Evolutionary conservation across 1,140 invertebrate genomes (phyloP), one percentile per base, ranked within the genome.

Genomic region (Drosophila sturtevanti): DNA sequence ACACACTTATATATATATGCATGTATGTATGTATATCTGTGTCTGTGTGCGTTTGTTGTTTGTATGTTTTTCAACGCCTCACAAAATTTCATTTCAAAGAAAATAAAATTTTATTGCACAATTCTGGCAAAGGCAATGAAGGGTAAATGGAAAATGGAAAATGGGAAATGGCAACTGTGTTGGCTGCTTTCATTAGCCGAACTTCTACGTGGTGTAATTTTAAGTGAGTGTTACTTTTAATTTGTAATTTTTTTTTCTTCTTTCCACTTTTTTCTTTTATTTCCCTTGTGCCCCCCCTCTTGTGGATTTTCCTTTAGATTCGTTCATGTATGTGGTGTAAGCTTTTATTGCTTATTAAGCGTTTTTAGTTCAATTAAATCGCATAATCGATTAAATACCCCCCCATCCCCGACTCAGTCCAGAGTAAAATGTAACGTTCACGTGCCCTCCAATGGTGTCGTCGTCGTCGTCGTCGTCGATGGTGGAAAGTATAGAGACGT

Each of bases 361-460:
- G 84, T 89, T 86, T 86, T 86, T 87, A 86, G 82, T 86, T 86
- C 82, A 86, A 86, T 86, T 86, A 86, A 87, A 86, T 82, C 82
- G 82, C 77, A 82, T 86, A 86, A 86, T 86, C 82, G 82, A 86
- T 86, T 82, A 89, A 86, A 74, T 76, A 74, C 63, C 73, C 78
- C 63, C 73, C 27, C 27, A 31, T n/a, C n/a, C n/a, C n/a, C n/a
- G n/a, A n/a, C n/a, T n/a, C 52, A 38, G 52, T 62, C 62, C 48
- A 65, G 68, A 68, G 70, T 31, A 6, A 56, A 58, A 51, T 37
- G 54, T 54, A 58, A 51, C 44, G 54, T 54, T 51, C 52, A 74
- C 18, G 69, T 52, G 48, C 59, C 63, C 56, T 72, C 21, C 27
- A 11, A 41, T 5, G 35, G 38, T n/a, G 72, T 51, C 54, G 41